Evolutionary conservation across 2,113 vertebrate species (phyloP), one percentile per base, ranked within the genome.

Genomic region (Oostethus manadensis): DNA sequence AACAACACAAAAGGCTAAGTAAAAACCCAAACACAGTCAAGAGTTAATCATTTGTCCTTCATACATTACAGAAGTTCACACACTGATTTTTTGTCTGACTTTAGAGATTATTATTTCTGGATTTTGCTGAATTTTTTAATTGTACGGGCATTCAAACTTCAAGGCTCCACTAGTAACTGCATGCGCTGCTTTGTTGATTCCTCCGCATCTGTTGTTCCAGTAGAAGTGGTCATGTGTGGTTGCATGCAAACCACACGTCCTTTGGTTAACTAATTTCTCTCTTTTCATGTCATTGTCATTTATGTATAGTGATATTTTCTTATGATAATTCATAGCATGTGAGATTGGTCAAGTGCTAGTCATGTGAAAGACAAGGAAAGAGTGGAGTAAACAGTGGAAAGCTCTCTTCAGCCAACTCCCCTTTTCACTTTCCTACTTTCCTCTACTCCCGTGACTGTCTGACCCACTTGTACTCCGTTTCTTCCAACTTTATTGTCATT

Each of bases 401-500:
- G 21, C 43, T 33, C 48, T 56, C 38, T 64, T 48, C 1, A 0
- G 10, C 54, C 57, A 50, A 21, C 58, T 62, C 23, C 29, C 18
- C 22, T 46, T 63, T 67, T 45, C 68, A 10, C 17, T 65, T 16
- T 46, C 35, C 33, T 17, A 10, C 17, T 65, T 16, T 46, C 35
- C 33, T 17, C 22, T 46, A 57, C 59, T 57, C 15, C 60, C 14
- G n/a, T 55, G 53, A 55, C 53, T 29, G 2, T 43, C 55, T 84
- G 77, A 77, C 80, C 76, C 57, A 74, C 8, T 74, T 76, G 62
- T 47, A 35, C 46, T 44, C 43, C 1, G 42, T 40, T 14, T 58
- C 76, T 57, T 68, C 17, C 23, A 56, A 64, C 58, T 64, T 63
- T 57, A n/a, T 23, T 51, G 20, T 57, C n/a, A 8, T 62, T 60